These are phyloP conservation scores for Micronisus gabar DNA, from an alignment of 2,113 vertebrate genomes.

Conservation along the genomic window DNA sequence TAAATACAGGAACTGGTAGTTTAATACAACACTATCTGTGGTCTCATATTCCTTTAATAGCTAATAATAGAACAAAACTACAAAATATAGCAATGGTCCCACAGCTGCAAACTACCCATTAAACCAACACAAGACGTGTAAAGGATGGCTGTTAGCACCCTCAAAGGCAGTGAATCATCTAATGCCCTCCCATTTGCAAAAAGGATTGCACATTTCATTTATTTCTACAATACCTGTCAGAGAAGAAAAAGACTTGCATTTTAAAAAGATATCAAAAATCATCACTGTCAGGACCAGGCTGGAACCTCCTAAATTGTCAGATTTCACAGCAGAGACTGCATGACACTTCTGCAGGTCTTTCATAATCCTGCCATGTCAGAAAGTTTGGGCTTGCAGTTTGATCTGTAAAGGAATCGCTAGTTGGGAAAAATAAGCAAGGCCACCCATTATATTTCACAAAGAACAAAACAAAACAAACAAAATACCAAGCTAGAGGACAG, in stretches of 20 bases:
- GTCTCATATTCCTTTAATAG: not conserved
- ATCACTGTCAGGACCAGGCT: not conserved
- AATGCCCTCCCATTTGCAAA: not conserved
- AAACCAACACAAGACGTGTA: not conserved
- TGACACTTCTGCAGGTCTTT: not conserved
- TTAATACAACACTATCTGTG: not conserved
- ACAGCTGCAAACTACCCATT: slow-evolving; percentile 41
- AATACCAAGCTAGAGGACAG: not conserved
- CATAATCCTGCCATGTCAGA: not conserved
- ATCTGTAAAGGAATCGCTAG: not conserved
- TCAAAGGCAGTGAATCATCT: not conserved
- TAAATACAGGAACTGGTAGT: not conserved
- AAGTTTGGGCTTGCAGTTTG: not conserved
- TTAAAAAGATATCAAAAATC: not conserved
- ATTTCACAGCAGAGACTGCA: not conserved
- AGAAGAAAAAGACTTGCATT: not conserved
- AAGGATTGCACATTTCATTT: not conserved
- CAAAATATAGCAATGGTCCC: slow-evolving; percentile 6
- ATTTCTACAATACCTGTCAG: not conserved
- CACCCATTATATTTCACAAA: not conserved
- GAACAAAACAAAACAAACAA: not conserved
- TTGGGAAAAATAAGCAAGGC: not conserved
- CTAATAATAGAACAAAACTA: slow-evolving; percentile 14
- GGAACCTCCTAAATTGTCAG: not conserved
- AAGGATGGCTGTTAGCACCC: not conserved